Percentiles rank a stretch among this genome's conserved stretches.
These are phyloP conservation scores for Podiceps cristatus DNA, from an alignment of 2,113 vertebrate genomes.

Conservation along the genomic window DNA sequence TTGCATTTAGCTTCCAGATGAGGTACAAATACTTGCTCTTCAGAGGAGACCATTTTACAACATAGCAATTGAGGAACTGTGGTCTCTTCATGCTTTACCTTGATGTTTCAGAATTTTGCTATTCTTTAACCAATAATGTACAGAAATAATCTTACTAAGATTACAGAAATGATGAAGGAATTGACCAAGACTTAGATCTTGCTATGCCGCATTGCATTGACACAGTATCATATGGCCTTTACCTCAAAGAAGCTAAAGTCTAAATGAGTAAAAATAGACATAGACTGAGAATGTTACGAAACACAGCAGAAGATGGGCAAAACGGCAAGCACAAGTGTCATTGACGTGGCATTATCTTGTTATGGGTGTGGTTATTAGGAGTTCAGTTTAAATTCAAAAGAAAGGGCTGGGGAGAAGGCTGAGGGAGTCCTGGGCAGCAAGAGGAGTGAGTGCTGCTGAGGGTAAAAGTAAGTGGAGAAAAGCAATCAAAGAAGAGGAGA, in stretches of 20 bases:
- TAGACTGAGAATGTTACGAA: not conserved
- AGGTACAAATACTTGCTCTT: not conserved
- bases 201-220: not conserved
- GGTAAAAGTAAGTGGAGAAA: not conserved
- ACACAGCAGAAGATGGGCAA: not conserved
- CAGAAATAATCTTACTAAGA: not conserved
- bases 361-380: not conserved
- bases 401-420: not conserved
- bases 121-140: not conserved
- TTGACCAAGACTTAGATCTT: not conserved
- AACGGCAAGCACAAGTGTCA: not conserved
- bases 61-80: not conserved
- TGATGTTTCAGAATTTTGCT: not conserved
- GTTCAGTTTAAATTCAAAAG: not conserved
- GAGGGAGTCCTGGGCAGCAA: not conserved
- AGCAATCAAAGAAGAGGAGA: not conserved
- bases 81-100: not conserved
- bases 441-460: not conserved
- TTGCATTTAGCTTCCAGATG: not conserved
- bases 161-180: not conserved
- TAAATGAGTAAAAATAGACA: not conserved
- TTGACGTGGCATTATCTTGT: not conserved
- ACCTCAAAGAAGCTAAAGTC: not conserved
- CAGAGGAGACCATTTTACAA: not conserved
- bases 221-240: not conserved